phyloP scores from a whole-genome alignment of 2,797 vertebrate genomes.

The Myotis daubentonii region DNA sequence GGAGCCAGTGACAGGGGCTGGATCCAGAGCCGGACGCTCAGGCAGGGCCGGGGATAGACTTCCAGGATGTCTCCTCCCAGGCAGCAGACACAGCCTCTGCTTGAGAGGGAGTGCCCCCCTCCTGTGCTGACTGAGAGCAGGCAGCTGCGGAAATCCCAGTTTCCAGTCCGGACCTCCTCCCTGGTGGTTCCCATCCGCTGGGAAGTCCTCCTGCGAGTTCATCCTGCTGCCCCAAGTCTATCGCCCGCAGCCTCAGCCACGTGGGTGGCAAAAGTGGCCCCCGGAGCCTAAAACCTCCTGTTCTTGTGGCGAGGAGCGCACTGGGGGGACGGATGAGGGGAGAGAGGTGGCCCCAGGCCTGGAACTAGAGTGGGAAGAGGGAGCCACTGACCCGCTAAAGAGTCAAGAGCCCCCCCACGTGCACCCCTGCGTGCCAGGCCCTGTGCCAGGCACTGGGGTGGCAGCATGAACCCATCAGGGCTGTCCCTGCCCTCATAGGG shows the following conservation, averaged over 20 bases:
- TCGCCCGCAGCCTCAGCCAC: background rate
- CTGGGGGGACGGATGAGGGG: background rate
- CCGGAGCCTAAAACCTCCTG: background rate
- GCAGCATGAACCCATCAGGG: background rate
- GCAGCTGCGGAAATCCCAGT: background rate
- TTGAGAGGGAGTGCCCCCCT: background rate
- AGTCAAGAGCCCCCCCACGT: background rate
- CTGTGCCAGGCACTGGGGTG: background rate
- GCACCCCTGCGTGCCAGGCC: background rate
- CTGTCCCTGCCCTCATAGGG: background rate
- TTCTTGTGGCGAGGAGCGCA: background rate
- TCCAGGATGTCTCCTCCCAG: background rate
- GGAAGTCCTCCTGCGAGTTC: background rate
- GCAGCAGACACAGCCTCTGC: background rate
- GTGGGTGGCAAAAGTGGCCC: background rate
- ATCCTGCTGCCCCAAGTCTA: background rate
- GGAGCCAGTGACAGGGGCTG: background rate
- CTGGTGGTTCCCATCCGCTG: background rate
- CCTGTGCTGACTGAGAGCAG: background rate
- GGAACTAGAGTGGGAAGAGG: background rate
- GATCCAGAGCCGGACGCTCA: background rate
- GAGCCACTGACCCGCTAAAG: background rate
- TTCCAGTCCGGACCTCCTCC: background rate
- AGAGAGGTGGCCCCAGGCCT: background rate
- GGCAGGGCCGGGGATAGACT: background rate